Evolutionary conservation across 2,797 vertebrate species (phyloP).

Genomic region (Lacerta agilis): DNA sequence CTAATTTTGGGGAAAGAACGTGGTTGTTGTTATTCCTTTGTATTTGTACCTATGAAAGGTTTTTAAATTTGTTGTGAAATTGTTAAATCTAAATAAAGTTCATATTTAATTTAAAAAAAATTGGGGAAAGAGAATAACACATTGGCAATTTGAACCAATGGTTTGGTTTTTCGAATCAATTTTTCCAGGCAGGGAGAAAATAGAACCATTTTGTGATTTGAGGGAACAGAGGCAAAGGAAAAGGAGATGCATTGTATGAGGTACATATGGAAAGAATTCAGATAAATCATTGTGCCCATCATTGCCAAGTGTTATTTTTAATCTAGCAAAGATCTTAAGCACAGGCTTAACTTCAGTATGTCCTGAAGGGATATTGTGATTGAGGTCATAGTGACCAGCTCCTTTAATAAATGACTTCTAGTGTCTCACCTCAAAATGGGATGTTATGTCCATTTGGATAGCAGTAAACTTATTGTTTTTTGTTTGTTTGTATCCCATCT

Average conservation of each 20-base stretch:
- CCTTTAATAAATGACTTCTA: background rate
- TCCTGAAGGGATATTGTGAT: conserved; percentile 29
- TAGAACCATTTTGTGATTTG: background rate
- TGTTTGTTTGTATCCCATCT: background rate
- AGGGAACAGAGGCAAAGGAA: background rate
- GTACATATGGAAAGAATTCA: background rate
- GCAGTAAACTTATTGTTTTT: background rate
- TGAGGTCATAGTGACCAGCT: conserved; percentile 7
- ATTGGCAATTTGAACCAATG: too few relatives aligned
- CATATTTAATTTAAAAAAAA: too few relatives aligned
- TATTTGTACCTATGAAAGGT: too few relatives aligned
- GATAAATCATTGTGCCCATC: background rate
- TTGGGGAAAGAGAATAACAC: background rate
- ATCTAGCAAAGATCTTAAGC: conserved; percentile 13
- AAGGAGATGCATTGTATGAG: background rate
- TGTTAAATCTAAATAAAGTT: too few relatives aligned
- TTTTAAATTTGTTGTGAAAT: too few relatives aligned
- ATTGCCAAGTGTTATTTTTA: conserved; percentile 1
- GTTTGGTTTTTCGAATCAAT: too few relatives aligned
- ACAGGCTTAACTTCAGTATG: conserved; percentile 20
- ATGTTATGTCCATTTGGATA: background rate
- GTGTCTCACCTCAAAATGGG: background rate
- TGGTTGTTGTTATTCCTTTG: too few relatives aligned
- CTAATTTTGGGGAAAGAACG: background rate
- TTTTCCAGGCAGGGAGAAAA: too few relatives aligned